Conservation (phyloP, 2,888 invertebrate species). For the Odontomyia ornata region DNA sequence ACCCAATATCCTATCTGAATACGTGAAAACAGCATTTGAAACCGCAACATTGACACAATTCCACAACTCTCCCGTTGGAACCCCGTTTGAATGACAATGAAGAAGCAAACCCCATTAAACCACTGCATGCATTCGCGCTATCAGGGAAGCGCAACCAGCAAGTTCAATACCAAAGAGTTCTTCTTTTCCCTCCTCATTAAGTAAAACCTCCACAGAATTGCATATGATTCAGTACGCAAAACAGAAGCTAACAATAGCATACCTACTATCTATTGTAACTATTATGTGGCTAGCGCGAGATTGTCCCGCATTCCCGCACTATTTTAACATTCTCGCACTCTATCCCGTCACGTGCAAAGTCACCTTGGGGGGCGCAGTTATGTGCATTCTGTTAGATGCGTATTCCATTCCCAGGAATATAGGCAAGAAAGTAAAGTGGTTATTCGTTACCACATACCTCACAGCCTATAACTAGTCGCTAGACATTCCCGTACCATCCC, state of each 20-base stretch:
- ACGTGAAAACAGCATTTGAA: conserved; percentile 6
- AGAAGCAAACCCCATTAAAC: not conserved
- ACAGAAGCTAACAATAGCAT: conserved; percentile 15
- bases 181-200: not conserved
- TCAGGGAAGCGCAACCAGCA: not conserved
- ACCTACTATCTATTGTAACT: not conserved
- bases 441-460: not conserved
- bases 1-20: not conserved
- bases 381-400: not conserved
- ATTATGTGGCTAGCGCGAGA: not conserved
- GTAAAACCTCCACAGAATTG: not conserved
- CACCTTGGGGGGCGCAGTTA: conserved; percentile 10
- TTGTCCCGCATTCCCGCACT: conserved; percentile 38
- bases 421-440: not conserved
- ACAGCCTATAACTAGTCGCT: not conserved
- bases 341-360: conserved; percentile 26
- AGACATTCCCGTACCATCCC: not conserved
- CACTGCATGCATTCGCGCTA: not conserved
- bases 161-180: conserved; percentile 31
- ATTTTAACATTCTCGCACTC: not conserved
- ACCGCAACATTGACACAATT: conserved; percentile 51
- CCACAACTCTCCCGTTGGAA: conserved; percentile 43
- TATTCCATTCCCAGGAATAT: conserved; percentile 4
- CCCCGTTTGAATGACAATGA: conserved; percentile 46
- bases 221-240: not conserved